A percentile compares a stretch with the other conserved stretches of the same genome.
These are phyloP conservation scores for Notolepis coatsorum DNA, from an alignment of 2,797 vertebrate species.

Conservation along the genomic window DNA sequence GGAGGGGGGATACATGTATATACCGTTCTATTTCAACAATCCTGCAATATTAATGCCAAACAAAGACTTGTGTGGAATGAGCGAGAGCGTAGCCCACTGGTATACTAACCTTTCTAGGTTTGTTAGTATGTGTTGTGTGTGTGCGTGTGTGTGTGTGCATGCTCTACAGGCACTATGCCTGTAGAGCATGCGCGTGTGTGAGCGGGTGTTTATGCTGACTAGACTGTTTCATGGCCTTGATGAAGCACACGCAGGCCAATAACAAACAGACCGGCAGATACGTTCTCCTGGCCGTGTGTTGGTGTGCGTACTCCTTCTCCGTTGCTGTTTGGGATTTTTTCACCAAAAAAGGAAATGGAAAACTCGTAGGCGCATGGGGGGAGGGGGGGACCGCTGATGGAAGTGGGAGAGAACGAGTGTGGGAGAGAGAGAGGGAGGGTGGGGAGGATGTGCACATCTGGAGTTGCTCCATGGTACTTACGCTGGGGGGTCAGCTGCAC, in stretches of 20 bases:
- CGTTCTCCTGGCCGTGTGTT: constrained; percentile 60
- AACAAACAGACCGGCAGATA: constrained; percentile 67
- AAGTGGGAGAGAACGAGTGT: constrained; percentile 57
- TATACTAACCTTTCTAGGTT: no score
- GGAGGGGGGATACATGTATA: no score
- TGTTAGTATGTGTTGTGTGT: not conserved
- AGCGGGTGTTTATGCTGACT: constrained; percentile 65
- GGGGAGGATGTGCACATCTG: constrained; percentile 75
- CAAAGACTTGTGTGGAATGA: no score
- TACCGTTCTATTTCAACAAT: no score
- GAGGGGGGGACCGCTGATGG: constrained; percentile 57
- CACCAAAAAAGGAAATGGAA: constrained; percentile 89
- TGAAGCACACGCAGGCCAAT: constrained; percentile 60
- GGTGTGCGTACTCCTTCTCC: constrained; percentile 71
- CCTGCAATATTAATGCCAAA: no score
- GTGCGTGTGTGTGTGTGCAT: constrained; percentile 53
- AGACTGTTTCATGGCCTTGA: constrained; percentile 70
- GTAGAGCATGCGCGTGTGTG: not conserved
- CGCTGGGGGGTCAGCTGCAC: constrained; percentile 66
- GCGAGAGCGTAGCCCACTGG: no score
- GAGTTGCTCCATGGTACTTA: constrained; percentile 80
- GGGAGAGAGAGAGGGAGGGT: constrained; percentile 27
- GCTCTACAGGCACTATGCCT: not conserved
- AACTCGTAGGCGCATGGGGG: constrained; percentile 66
- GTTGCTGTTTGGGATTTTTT: constrained; percentile 78